Base-by-base conservation (phyloP, 2,888 invertebrate genomes). In the Aleiodes testaceus region DNA sequence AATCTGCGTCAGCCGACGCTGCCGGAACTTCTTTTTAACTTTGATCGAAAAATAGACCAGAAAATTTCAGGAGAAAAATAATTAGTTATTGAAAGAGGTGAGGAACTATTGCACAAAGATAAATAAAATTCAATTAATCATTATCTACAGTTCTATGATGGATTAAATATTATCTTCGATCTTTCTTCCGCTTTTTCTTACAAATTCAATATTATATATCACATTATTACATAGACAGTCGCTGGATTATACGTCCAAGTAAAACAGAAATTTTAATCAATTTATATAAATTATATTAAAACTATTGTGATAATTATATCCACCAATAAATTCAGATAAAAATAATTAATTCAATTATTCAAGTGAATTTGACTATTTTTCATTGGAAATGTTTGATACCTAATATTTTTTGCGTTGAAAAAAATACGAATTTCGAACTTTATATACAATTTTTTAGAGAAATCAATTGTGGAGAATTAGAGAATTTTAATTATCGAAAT, bases 141-240 rank as follows among this genome's bases (percentile, higher is more conserved):
- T 61, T 65, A 18, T 65, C 26, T 12, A 26, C 26, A 16, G n/a
- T 49, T 45, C 49, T 45, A 65, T 45, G 47, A 65, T 22, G 14
- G 14, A 30, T 55, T 55, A 14, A 9, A 20, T 52, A 20, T 9
- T 36, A 36, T 36, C 4, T 9, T 52, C 22, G 12, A 20, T 3
- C 4, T 9, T 7, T 52, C 9, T 52, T 20, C 52, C 36, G 11
- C 26, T 26, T 53, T 53, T 22, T 18, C 53, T 20, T 53, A 20
- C 20, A 53, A 53, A 20, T 47, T 65, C 49, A 4, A 49, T 47
- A 55, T 22, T 45, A 42, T 18, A 65, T 47, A 49, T 65, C 64
- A 65, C 49, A 65, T 47, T 49, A 45, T 26, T 65, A 14, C 50
- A 50, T 50, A 49, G 22, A 53, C 50, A 65, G 50, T 50, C 50